Evolutionary conservation across 2,113 vertebrate species (phyloP).

Genomic region (Charina bottae): DNA sequence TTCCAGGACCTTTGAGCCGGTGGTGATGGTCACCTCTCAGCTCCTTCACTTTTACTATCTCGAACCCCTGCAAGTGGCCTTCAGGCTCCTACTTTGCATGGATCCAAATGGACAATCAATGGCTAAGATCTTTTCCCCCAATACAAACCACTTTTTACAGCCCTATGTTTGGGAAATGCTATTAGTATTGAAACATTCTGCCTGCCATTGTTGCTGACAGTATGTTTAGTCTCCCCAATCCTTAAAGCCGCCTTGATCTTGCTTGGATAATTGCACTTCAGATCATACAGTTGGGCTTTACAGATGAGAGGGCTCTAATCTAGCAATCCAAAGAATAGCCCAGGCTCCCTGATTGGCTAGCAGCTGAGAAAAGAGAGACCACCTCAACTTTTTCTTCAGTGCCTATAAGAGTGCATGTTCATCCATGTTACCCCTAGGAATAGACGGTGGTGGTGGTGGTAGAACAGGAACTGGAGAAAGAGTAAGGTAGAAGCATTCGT

Average conservation of each 20-base stretch:
- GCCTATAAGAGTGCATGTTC: background rate
- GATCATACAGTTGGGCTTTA: background rate
- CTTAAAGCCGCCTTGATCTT: background rate
- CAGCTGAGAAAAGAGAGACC: background rate
- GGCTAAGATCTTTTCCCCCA: background rate
- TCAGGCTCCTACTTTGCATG: background rate
- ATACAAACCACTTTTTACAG: background rate
- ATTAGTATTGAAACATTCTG: background rate
- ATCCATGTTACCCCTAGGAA: background rate
- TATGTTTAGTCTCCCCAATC: background rate
- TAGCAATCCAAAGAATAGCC: background rate
- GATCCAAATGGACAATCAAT: background rate
- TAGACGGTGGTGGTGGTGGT: background rate
- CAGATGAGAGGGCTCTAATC: background rate
- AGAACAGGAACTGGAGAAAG: background rate
- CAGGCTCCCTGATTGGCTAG: background rate
- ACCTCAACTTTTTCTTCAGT: background rate
- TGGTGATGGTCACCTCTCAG: background rate
- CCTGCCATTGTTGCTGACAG: background rate
- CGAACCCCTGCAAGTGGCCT: background rate
- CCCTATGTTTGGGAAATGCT: background rate
- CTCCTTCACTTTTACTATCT: background rate
- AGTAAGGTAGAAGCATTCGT: background rate
- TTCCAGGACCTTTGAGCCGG: background rate
- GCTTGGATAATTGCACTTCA: background rate